phyloP scores from a whole-genome alignment of 2,888 invertebrate species.

The Leucophenga maculata region DNA sequence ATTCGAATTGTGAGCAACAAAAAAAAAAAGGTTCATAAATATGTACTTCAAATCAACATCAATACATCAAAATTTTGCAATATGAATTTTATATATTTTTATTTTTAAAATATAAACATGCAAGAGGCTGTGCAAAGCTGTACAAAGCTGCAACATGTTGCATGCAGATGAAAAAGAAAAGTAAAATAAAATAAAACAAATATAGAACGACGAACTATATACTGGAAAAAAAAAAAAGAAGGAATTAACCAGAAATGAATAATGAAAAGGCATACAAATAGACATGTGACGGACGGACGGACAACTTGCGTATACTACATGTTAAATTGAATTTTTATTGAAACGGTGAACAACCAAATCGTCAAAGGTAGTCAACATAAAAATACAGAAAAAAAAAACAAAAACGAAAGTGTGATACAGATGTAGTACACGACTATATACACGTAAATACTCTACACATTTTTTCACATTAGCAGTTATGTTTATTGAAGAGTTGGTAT shows the following conservation, averaged over 20 bases:
- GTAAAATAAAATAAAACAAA: too few relatives aligned
- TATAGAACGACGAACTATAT: background rate
- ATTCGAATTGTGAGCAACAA: too few relatives aligned
- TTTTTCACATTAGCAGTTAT: too few relatives aligned
- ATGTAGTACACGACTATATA: too few relatives aligned
- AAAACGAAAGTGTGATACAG: constrained; percentile 1
- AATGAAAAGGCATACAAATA: constrained; percentile 34
- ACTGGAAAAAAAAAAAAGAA: constrained; percentile 4
- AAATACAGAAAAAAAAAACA: background rate
- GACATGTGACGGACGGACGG: background rate
- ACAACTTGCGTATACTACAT: constrained; percentile 25
- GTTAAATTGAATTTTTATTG: constrained; percentile 54
- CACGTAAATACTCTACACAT: too few relatives aligned
- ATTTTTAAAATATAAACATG: too few relatives aligned
- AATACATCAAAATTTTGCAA: too few relatives aligned
- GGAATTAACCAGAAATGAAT: constrained; percentile 29
- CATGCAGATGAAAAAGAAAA: constrained; percentile 14
- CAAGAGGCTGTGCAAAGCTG: too few relatives aligned
- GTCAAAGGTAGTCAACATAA: constrained; percentile 34
- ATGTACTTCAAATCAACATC: too few relatives aligned
- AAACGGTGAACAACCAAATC: constrained; percentile 22
- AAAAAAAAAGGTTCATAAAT: too few relatives aligned
- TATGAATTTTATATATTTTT: too few relatives aligned
- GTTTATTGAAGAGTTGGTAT: too few relatives aligned
- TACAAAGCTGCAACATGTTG: constrained; percentile 42